Evolutionary conservation across 1,140 invertebrate species (phyloP).

Genomic region (Luehdorfia chinensis): DNA sequence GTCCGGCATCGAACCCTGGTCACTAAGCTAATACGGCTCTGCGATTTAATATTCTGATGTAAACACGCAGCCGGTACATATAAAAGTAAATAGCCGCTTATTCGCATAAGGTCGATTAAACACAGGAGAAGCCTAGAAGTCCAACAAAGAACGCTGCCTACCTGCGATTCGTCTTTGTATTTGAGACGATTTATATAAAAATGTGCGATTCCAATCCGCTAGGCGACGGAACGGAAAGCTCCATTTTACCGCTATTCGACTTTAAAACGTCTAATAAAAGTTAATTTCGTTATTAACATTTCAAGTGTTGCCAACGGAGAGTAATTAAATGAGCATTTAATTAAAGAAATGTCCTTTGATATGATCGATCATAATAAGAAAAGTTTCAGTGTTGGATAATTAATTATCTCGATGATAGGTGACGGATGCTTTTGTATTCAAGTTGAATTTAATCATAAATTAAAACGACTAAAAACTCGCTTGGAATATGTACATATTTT

Average conservation of each 20-base stretch:
- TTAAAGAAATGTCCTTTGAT: too few species aligned
- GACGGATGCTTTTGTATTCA: too few species aligned
- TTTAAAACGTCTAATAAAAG: slow-evolving; percentile 50
- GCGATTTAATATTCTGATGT: too few species aligned
- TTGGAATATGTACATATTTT: too few species aligned
- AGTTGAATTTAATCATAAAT: too few species aligned
- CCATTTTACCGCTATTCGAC: slow-evolving; percentile 49
- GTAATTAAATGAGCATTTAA: too few species aligned
- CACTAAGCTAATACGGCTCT: too few species aligned
- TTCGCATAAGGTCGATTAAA: slow-evolving; percentile 51
- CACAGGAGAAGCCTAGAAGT: slow-evolving; percentile 29
- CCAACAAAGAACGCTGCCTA: slow-evolving; percentile 51
- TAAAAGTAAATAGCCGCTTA: slow-evolving; percentile 49
- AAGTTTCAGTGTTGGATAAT: too few species aligned
- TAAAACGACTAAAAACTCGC: too few species aligned
- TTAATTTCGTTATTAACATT: slow-evolving; percentile 42
- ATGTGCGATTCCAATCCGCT: slow-evolving; percentile 44
- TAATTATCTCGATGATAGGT: too few species aligned
- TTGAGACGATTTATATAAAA: slow-evolving; percentile 31
- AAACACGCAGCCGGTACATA: slow-evolving; percentile 24
- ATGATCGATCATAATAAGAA: too few species aligned
- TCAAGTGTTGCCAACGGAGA: neutral
- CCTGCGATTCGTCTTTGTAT: slow-evolving; percentile 54
- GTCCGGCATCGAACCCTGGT: too few species aligned
- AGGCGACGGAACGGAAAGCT: slow-evolving; percentile 38